Evolutionary conservation across 2,113 vertebrate species (phyloP).

Genomic region (Gasterosteus aculeatus): DNA sequence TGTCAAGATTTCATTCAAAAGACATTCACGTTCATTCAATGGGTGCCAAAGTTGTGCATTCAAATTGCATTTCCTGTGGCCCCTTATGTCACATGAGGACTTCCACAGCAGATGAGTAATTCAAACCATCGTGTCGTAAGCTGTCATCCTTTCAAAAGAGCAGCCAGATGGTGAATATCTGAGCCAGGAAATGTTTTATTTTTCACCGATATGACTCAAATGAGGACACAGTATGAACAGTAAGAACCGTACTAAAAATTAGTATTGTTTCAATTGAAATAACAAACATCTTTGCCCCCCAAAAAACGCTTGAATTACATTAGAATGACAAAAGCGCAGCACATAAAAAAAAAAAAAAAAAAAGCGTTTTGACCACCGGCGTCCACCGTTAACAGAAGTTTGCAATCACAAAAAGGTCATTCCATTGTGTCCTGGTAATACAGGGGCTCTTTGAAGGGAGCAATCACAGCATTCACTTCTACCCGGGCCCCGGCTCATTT

Average conservation of each 20-base stretch:
- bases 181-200: conserved; percentile 42
- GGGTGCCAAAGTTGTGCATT: conserved; percentile 23
- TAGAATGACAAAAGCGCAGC: conserved; percentile 36
- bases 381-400: conserved; percentile 70
- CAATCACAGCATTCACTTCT: conserved; percentile 74
- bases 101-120: conserved; percentile 62
- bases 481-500: conserved; percentile 71
- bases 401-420: conserved; percentile 76
- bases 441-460: conserved; percentile 73
- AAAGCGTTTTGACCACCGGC: conserved; percentile 51
- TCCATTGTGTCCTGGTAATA: conserved; percentile 71
- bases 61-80: conserved; percentile 42
- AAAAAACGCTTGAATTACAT: conserved; percentile 56
- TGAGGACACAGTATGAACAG: conserved; percentile 33
- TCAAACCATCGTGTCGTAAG: conserved; percentile 63
- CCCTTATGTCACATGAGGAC: conserved; percentile 42
- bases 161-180: conserved; percentile 67
- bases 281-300: conserved; percentile 19
- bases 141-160: conserved; percentile 65
- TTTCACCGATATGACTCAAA: conserved; percentile 38
- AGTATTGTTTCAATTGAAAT: conserved; percentile 30
- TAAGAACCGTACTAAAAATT: conserved; percentile 21
- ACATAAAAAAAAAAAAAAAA: conserved; percentile 49
- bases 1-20: not conserved
- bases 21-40: conserved; percentile 9